Evolutionary conservation across 2,797 vertebrate genomes (phyloP).

Genomic region (Aulostomus chinensis): DNA sequence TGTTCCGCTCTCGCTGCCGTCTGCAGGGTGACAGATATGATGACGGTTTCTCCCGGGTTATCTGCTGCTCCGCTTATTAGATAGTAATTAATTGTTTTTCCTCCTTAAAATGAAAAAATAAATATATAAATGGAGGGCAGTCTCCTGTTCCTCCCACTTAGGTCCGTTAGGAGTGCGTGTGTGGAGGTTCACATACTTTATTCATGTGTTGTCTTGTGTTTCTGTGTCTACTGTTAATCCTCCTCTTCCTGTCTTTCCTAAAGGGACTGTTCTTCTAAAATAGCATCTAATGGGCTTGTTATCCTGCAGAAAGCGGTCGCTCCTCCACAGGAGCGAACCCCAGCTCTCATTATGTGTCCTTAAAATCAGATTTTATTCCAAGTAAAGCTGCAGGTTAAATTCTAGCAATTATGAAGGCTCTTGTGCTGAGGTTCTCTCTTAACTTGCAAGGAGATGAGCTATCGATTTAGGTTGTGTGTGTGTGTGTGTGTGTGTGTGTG

Average conservation of each 20-base stretch:
- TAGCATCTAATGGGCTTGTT: slow-evolving; percentile 6
- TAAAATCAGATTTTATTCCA: too few species aligned
- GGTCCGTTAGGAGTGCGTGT: background rate
- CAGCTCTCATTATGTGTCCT: slow-evolving; percentile 20
- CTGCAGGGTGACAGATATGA: slow-evolving; percentile 26
- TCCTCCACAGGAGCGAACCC: too few species aligned
- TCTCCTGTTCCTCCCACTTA: slow-evolving; percentile 3
- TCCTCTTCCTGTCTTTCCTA: too few species aligned
- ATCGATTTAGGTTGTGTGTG: too few species aligned
- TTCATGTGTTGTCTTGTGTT: background rate
- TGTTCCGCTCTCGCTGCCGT: slow-evolving; percentile 5
- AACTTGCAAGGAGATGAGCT: background rate
- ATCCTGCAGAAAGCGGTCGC: too few species aligned
- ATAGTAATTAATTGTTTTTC: slow-evolving; percentile 28
- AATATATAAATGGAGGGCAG: background rate
- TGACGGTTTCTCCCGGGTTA: slow-evolving; percentile 19
- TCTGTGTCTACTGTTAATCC: slow-evolving; percentile 1
- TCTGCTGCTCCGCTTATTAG: slow-evolving; percentile 6
- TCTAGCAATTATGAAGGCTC: too few species aligned
- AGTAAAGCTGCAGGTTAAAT: too few species aligned
- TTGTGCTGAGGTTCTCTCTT: too few species aligned
- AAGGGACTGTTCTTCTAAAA: too few species aligned
- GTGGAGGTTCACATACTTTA: too few species aligned
- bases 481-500: too few species aligned
- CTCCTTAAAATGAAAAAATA: background rate